phyloP scores from a whole-genome alignment of 2,797 vertebrate species.

The Muscicapa striata region DNA sequence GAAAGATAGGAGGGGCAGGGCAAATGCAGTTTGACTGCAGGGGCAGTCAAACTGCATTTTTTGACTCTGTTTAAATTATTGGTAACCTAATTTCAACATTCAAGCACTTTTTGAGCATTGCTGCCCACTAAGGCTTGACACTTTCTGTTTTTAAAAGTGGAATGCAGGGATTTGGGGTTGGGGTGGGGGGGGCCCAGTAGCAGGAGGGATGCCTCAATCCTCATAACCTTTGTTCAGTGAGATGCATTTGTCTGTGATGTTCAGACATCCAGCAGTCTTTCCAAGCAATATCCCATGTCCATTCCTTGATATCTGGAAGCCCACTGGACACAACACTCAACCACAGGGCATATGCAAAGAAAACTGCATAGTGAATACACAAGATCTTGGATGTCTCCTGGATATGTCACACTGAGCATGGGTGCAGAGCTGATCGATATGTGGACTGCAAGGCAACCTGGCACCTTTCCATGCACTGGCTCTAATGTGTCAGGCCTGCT shows the following conservation, averaged over 20 bases:
- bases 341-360: not conserved
- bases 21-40: no score
- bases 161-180: not conserved
- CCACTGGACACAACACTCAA: not conserved
- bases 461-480: accelerated
- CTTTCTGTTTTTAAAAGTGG: not conserved
- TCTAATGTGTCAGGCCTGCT: not conserved
- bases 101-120: not conserved
- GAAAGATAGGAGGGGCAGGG: not conserved
- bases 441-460: not conserved
- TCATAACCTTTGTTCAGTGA: not conserved
- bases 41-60: not conserved
- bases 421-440: not conserved
- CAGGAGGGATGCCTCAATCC: not conserved
- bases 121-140: not conserved
- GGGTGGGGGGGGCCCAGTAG: accelerated
- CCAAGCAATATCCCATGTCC: not conserved
- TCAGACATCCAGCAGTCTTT: not conserved
- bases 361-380: not conserved
- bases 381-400: not conserved
- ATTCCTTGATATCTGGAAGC: not conserved
- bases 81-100: not conserved
- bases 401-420: not conserved
- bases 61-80: conserved; percentile 34
- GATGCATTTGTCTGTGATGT: not conserved